Conservation (phyloP, 2,888 invertebrate species). For the Anticlea derivata region DNA sequence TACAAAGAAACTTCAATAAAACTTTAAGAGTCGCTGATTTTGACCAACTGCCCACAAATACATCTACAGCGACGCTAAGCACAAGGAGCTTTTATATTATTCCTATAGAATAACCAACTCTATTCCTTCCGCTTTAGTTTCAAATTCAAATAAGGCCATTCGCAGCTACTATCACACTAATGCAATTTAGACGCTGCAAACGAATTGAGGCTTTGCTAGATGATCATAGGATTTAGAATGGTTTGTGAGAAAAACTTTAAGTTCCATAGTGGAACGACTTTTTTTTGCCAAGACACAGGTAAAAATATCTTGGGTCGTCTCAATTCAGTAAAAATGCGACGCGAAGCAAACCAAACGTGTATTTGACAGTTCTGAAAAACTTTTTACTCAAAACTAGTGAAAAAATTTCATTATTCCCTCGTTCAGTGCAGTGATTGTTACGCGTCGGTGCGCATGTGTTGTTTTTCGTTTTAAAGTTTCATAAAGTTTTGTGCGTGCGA, state of each 20-base stretch:
- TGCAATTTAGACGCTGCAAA: constrained; percentile 48
- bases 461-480: constrained; percentile 39
- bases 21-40: constrained; percentile 62
- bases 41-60: constrained; percentile 76
- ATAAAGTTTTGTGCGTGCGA: constrained; percentile 55
- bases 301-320: constrained; percentile 69
- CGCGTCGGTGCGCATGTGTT: constrained; percentile 40
- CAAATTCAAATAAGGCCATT: constrained; percentile 32
- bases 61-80: constrained; percentile 60
- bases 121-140: constrained; percentile 11
- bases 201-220: constrained; percentile 30
- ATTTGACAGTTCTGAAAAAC: constrained; percentile 32
- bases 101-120: constrained; percentile 34
- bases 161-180: constrained; percentile 56
- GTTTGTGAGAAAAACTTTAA: constrained; percentile 33
- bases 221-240: constrained; percentile 27
- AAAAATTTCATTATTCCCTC: too few relatives aligned
- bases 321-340: constrained; percentile 68
- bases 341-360: constrained; percentile 54
- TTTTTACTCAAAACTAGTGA: constrained; percentile 40
- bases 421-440: constrained; percentile 43
- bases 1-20: constrained; percentile 32
- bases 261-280: constrained; percentile 54
- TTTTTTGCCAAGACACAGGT: constrained; percentile 77
- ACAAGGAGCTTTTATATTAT: constrained; percentile 52